These are phyloP conservation scores for Orycteropus afer DNA, from an alignment of 2,113 vertebrate species.

Conservation along the genomic window DNA sequence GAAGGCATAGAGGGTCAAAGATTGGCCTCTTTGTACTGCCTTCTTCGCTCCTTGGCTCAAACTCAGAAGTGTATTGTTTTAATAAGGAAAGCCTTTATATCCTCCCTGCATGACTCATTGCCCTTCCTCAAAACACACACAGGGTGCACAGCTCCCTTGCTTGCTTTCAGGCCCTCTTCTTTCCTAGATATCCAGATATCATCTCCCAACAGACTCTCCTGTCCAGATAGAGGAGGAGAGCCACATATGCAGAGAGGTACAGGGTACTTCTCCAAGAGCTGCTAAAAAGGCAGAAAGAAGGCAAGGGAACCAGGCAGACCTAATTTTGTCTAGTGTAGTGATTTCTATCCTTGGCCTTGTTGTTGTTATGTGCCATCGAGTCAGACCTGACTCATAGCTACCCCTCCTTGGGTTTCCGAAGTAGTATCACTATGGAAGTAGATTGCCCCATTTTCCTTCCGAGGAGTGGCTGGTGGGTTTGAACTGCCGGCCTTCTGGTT, in stretches of 20 bases:
- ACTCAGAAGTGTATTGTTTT: background rate
- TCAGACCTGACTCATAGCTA: no score
- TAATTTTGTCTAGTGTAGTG: background rate
- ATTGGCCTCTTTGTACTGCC: background rate
- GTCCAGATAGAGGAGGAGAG: background rate
- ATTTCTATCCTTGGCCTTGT: conserved; percentile 32
- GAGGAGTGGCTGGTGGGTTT: no score
- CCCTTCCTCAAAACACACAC: background rate
- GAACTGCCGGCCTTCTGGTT: no score
- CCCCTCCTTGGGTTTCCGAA: no score
- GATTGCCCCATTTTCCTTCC: no score
- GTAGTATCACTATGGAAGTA: no score
- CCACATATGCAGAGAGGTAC: background rate
- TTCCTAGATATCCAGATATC: background rate
- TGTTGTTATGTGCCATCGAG: no score
- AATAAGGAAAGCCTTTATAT: background rate
- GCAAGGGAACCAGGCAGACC: background rate
- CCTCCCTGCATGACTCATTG: background rate
- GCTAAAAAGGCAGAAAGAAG: background rate
- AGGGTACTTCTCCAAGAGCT: background rate
- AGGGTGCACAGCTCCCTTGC: background rate
- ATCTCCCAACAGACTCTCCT: background rate
- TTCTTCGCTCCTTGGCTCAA: background rate
- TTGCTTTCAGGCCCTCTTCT: background rate
- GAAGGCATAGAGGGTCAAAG: background rate